These are phyloP conservation scores for Apamea anceps DNA, from an alignment of 2,888 invertebrate genomes.

Conservation along the genomic window DNA sequence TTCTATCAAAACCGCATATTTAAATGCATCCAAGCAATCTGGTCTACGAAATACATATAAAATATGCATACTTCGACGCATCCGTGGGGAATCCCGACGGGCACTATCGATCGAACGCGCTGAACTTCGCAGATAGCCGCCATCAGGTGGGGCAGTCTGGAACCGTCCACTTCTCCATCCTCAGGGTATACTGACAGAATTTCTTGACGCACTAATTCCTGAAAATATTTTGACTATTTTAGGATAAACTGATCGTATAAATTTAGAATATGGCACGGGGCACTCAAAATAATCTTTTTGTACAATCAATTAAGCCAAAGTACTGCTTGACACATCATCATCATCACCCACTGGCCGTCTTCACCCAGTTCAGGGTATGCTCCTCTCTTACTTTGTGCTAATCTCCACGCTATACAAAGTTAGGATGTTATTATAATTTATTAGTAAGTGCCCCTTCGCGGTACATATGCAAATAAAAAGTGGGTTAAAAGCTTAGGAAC, in stretches of 20 bases:
- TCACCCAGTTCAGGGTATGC: not conserved
- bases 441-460: not conserved
- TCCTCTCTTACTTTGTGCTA: not conserved
- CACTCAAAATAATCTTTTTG: not conserved
- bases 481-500: not conserved
- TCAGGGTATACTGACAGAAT: conserved; percentile 86
- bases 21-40: not conserved
- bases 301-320: not conserved
- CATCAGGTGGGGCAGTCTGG: conserved; percentile 91
- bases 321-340: not conserved
- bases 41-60: not conserved
- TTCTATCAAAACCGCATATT: not conserved
- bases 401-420: not conserved
- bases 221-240: conserved; percentile 65
- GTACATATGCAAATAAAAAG: conserved; percentile 12
- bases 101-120: conserved; percentile 94
- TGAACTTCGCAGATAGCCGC: conserved; percentile 95
- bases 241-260: not conserved
- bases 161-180: conserved; percentile 90
- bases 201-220: conserved; percentile 91
- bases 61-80: conserved; percentile 84
- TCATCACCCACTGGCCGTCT: no score
- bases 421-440: not conserved
- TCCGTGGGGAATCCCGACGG: conserved; percentile 96
- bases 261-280: not conserved